Percentiles rank a stretch among this genome's conserved stretches.
These are phyloP conservation scores for Stegophylla sp. DNA, from an alignment of 2,888 invertebrate species.

Conservation along the genomic window DNA sequence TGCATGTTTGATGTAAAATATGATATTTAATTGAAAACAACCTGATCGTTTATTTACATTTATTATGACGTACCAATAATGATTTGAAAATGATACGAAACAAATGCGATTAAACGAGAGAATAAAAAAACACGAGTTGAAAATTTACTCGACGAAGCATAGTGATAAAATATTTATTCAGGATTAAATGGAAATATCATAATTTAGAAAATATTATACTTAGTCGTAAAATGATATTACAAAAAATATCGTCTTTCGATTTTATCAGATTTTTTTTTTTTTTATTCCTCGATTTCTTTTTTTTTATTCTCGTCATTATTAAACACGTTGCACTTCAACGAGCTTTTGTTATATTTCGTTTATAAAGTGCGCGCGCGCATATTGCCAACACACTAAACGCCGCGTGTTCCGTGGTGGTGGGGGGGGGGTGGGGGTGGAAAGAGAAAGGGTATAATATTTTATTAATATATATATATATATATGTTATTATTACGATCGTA, in stretches of 20 bases:
- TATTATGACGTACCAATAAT: too few species aligned
- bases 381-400: slow-evolving; percentile 25
- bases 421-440: too few species aligned
- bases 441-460: background rate
- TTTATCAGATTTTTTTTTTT: slow-evolving; percentile 17
- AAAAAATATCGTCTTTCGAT: background rate
- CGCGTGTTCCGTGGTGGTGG: slow-evolving; percentile 17
- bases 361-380: slow-evolving; percentile 15
- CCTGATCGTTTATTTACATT: too few species aligned
- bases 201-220: background rate
- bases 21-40: too few species aligned
- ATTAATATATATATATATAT: too few species aligned
- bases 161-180: slow-evolving; percentile 25
- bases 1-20: too few species aligned
- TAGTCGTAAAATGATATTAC: background rate
- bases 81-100: too few species aligned
- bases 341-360: slow-evolving; percentile 36
- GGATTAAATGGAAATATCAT: background rate
- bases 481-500: slow-evolving; percentile 16
- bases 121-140: background rate
- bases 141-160: background rate
- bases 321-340: background rate
- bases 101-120: too few species aligned
- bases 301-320: background rate
- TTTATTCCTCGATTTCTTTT: background rate